Percentiles rank a stretch among this genome's conserved stretches.
Conservation (phyloP, 2,888 invertebrate species). For the Chrysolina oricalcia region DNA sequence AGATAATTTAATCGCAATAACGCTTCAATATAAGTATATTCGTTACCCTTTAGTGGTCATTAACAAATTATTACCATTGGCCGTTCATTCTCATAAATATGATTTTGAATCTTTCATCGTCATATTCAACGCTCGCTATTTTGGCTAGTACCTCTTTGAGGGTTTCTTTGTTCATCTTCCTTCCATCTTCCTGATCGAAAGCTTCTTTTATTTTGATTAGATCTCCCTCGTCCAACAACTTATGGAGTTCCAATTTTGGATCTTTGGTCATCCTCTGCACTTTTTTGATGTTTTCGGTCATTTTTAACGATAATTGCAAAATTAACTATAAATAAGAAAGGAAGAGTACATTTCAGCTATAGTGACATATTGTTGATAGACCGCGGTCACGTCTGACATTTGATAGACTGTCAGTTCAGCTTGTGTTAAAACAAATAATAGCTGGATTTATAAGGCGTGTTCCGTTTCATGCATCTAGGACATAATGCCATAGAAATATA, state of each 20-base stretch:
- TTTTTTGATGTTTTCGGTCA: background rate
- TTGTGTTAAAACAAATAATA: no score
- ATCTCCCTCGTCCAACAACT: constrained; percentile 71
- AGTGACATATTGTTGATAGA: background rate
- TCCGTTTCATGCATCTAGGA: no score
- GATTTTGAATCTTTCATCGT: constrained; percentile 77
- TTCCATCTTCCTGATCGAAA: constrained; percentile 71
- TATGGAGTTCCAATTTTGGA: constrained; percentile 66
- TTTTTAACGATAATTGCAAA: background rate
- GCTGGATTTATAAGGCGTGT: no score
- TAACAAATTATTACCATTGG: constrained; percentile 58
- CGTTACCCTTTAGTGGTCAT: background rate
- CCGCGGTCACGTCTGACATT: no score
- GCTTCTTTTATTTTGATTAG: constrained; percentile 72
- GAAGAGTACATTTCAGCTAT: background rate
- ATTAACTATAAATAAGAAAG: background rate
- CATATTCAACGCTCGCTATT: constrained; percentile 73
- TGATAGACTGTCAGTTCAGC: no score
- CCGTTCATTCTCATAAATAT: constrained; percentile 77
- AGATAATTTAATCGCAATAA: no score
- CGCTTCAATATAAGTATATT: no score
- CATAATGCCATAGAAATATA: no score
- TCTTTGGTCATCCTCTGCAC: constrained; percentile 24
- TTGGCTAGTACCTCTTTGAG: constrained; percentile 71
- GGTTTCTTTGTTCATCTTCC: constrained; percentile 70